These are phyloP conservation scores for Sinocyclocheilus rhinocerous DNA, from an alignment of 2,113 vertebrate genomes.

Conservation along the genomic window DNA sequence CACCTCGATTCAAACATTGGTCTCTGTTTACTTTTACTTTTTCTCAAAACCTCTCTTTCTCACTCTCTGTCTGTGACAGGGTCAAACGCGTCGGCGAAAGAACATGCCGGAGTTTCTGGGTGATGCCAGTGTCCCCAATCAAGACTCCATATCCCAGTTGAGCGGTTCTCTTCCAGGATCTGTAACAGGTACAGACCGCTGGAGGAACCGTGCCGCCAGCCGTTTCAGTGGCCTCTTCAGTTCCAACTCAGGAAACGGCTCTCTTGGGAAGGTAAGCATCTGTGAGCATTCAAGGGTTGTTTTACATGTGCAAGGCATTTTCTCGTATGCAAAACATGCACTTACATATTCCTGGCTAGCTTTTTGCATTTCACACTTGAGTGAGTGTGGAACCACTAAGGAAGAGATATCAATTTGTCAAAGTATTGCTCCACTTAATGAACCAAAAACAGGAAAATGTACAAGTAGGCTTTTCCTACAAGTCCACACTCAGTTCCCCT, in stretches of 20 bases:
- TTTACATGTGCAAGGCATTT: neutral
- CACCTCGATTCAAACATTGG: neutral
- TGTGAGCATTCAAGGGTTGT: slow-evolving; percentile 67
- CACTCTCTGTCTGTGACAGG: slow-evolving; percentile 68
- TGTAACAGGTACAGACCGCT: slow-evolving; percentile 77
- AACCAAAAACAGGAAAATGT: slow-evolving; percentile 32
- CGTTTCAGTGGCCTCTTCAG: slow-evolving; percentile 92
- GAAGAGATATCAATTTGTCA: slow-evolving; percentile 27
- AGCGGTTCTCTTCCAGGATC: slow-evolving; percentile 75
- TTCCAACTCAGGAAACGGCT: slow-evolving; percentile 67
- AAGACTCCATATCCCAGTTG: slow-evolving; percentile 71
- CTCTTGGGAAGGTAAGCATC: slow-evolving; percentile 81
- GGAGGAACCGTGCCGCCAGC: slow-evolving; percentile 92
- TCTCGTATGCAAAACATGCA: neutral
- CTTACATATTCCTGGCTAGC: neutral
- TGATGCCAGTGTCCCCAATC: slow-evolving; percentile 79
- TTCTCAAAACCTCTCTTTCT: neutral
- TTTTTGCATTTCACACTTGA: slow-evolving; percentile 16
- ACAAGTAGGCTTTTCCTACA: slow-evolving; percentile 35
- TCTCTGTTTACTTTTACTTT: neutral
- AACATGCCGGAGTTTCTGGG: slow-evolving; percentile 93
- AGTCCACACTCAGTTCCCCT: neutral
- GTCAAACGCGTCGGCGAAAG: slow-evolving; percentile 85
- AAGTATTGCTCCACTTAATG: slow-evolving; percentile 5
- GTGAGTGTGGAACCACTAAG: neutral